phyloP scores from a whole-genome alignment of 2,113 vertebrate genomes.

The Tamias sibiricus region DNA sequence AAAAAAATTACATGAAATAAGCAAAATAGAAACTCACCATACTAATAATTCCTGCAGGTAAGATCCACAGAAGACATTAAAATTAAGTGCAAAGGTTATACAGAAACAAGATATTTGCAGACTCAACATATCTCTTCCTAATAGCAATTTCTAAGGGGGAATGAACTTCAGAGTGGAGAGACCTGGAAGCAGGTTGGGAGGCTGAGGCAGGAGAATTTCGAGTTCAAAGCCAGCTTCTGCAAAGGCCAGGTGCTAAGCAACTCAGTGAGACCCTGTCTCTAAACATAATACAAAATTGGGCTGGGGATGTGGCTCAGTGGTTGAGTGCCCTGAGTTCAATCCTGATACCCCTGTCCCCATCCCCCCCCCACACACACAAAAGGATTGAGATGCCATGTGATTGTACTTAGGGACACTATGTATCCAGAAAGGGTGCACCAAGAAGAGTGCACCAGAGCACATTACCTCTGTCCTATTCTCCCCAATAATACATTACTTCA shows the following conservation, averaged over 20 bases:
- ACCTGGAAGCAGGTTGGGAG: neutral
- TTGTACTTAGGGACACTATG: neutral
- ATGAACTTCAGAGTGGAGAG: neutral
- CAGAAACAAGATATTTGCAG: neutral
- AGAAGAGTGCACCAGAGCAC: neutral
- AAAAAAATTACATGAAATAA: neutral
- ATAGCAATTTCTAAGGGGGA: neutral
- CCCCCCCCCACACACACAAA: too few species aligned
- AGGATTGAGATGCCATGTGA: neutral
- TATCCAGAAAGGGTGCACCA: neutral
- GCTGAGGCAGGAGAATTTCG: too few species aligned
- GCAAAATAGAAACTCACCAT: neutral
- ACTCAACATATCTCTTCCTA: neutral
- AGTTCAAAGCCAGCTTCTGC: too few species aligned
- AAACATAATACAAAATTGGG: too few species aligned
- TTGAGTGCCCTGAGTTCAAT: too few species aligned
- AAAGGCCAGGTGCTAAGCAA: too few species aligned
- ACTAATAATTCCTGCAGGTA: neutral
- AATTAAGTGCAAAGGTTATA: neutral
- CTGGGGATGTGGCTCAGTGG: too few species aligned
- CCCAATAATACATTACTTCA: neutral
- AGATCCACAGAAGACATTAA: neutral
- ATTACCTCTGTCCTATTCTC: neutral
- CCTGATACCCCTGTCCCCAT: too few species aligned
- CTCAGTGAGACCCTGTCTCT: too few species aligned